Percentiles rank a stretch among this genome's conserved stretches.
These are phyloP conservation scores for Mus pahari DNA, from an alignment of 2,113 vertebrate genomes.

Conservation along the genomic window DNA sequence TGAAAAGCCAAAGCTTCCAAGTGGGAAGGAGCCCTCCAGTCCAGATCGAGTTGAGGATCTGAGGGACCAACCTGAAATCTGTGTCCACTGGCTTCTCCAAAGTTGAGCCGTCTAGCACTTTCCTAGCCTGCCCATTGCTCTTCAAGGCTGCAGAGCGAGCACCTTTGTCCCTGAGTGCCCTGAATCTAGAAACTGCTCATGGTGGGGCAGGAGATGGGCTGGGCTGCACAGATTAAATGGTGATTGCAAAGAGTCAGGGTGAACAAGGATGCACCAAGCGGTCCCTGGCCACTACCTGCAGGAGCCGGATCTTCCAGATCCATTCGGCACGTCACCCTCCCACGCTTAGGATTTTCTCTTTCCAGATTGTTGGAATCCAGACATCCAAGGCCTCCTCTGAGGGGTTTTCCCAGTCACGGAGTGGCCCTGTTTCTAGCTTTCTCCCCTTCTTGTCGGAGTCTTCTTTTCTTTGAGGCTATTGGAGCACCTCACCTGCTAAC, in stretches of 20 bases:
- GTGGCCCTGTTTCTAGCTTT: not conserved
- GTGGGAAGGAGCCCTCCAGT: not conserved
- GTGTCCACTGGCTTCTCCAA: not conserved
- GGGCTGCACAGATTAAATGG: not conserved
- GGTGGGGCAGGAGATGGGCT: no score
- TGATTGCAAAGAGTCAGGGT: not conserved
- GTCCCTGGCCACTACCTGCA: not conserved
- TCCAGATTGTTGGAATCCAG: not conserved
- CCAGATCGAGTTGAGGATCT: not conserved
- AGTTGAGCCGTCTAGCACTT: not conserved
- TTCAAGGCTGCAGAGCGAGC: not conserved
- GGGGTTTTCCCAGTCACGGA: not conserved
- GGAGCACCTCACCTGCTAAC: not conserved
- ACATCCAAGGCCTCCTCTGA: not conserved
- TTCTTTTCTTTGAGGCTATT: not conserved
- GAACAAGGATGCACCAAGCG: not conserved
- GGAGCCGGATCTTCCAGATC: not conserved
- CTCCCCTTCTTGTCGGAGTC: not conserved
- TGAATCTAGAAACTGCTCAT: not conserved
- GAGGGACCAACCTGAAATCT: not conserved
- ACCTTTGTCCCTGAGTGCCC: not conserved
- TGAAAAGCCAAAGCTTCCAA: not conserved
- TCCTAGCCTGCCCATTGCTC: accelerated
- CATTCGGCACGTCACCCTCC: not conserved
- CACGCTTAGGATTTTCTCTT: not conserved